A percentile compares a stretch with the other conserved stretches of the same genome.
These are phyloP conservation scores for Catajapyx aquilonaris DNA, from an alignment of 1,140 invertebrate genomes.

Conservation along the genomic window DNA sequence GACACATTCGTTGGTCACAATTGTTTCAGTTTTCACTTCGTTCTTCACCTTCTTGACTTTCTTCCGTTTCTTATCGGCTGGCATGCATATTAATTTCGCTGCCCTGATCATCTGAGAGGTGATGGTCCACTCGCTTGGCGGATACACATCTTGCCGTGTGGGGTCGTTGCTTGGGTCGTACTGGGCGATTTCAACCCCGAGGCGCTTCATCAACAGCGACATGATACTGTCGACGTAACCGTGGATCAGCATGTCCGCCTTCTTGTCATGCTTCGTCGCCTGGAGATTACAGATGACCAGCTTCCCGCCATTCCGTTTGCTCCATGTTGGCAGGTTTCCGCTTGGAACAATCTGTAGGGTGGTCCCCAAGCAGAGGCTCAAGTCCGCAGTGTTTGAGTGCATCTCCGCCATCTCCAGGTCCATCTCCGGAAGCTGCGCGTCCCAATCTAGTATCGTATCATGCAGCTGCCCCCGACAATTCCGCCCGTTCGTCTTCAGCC, in stretches of 20 bases:
- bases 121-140: no score
- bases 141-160: slow-evolving; percentile 29
- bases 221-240: slow-evolving; percentile 76
- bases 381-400: slow-evolving; percentile 70
- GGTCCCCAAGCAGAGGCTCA: slow-evolving; percentile 85
- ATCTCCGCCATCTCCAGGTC: slow-evolving; percentile 69
- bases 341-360: slow-evolving; percentile 94
- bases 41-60: no score
- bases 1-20: no score
- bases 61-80: no score
- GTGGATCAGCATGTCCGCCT: slow-evolving; percentile 73
- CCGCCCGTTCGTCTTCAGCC: slow-evolving; percentile 32
- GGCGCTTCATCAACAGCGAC: slow-evolving; percentile 43
- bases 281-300: slow-evolving; percentile 92
- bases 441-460: slow-evolving; percentile 97
- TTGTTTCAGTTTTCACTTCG: no score
- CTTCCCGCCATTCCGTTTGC: slow-evolving; percentile 69
- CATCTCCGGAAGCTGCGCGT: slow-evolving; percentile 74
- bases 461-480: slow-evolving; percentile 64
- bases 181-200: slow-evolving; percentile 44
- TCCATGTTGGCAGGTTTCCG: slow-evolving; percentile 75
- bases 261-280: slow-evolving; percentile 82
- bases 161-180: slow-evolving; percentile 45
- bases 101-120: no score
- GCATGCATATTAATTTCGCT: no score